Evolutionary conservation across 2,797 vertebrate genomes (phyloP).

Genomic region (Eurystomus glaucurus): DNA sequence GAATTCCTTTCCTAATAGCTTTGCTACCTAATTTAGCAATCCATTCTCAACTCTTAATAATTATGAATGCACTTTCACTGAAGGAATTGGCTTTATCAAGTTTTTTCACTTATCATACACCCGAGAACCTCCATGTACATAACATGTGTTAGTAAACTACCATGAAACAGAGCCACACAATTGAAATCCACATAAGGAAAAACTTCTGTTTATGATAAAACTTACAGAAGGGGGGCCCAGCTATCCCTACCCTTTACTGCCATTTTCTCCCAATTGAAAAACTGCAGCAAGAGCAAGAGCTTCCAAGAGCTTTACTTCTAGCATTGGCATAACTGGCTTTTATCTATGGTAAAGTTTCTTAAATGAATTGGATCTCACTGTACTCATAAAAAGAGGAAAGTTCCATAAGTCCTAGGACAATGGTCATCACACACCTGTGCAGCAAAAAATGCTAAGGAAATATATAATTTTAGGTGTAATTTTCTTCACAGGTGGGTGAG

Average conservation of each 20-base stretch:
- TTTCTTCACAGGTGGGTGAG: not conserved
- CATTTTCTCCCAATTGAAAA: not conserved
- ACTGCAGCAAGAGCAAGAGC: not conserved
- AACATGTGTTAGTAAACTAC: not conserved
- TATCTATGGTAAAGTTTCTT: not conserved
- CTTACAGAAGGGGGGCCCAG: not conserved
- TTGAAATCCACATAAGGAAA: not conserved
- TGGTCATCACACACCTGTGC: not conserved
- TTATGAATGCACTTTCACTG: not conserved
- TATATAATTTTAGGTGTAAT: not conserved
- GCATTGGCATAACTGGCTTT: too few species aligned
- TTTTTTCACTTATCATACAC: not conserved
- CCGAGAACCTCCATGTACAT: not conserved
- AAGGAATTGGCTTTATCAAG: not conserved
- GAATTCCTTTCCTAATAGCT: not conserved
- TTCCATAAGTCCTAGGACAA: not conserved
- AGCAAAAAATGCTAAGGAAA: not conserved
- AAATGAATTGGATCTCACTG: not conserved
- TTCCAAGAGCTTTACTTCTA: not conserved
- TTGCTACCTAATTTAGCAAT: not conserved
- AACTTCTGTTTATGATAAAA: not conserved
- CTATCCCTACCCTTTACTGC: not conserved
- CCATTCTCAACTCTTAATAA: not conserved
- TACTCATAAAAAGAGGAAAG: rapidly evolving
- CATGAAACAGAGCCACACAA: rapidly evolving